These are phyloP conservation scores for Aplodontia rufa DNA, from an alignment of 2,113 vertebrate genomes.

Conservation along the genomic window DNA sequence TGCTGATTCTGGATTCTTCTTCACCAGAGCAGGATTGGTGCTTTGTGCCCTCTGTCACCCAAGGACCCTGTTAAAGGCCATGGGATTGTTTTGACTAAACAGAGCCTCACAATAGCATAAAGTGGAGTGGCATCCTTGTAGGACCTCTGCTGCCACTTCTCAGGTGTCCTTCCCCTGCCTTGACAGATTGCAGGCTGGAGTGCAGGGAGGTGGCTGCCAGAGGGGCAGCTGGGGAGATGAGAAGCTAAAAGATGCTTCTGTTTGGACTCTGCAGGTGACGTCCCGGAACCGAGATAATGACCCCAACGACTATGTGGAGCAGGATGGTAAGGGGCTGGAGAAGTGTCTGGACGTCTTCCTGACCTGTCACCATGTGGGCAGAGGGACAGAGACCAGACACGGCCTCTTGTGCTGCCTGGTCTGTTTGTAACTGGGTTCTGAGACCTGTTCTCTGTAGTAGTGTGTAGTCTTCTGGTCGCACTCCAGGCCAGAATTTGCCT, in stretches of 20 bases:
- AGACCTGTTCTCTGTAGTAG: no score
- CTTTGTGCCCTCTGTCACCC: neutral
- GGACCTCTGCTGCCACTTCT: neutral
- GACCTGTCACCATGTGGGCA: neutral
- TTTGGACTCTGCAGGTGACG: constrained; percentile 89
- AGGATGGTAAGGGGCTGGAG: constrained; percentile 89
- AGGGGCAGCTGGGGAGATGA: neutral
- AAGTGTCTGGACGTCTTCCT: neutral
- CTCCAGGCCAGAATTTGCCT: neutral
- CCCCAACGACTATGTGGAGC: constrained; percentile 97
- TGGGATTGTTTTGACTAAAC: neutral
- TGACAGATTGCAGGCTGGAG: neutral
- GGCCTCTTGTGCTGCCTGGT: neutral
- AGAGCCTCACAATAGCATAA: neutral
- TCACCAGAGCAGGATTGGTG: neutral
- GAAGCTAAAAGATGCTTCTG: neutral
- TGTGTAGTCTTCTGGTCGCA: neutral
- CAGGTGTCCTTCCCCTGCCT: neutral
- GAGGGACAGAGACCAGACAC: neutral
- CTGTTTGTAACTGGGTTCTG: neutral
- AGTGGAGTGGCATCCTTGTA: neutral
- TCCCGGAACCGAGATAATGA: constrained; percentile 97
- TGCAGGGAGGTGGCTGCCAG: neutral
- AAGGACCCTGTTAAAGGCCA: neutral
- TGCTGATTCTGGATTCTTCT: neutral